Base-by-base conservation (phyloP, 2,888 invertebrate species). In the Anagyrus pseudococci region DNA sequence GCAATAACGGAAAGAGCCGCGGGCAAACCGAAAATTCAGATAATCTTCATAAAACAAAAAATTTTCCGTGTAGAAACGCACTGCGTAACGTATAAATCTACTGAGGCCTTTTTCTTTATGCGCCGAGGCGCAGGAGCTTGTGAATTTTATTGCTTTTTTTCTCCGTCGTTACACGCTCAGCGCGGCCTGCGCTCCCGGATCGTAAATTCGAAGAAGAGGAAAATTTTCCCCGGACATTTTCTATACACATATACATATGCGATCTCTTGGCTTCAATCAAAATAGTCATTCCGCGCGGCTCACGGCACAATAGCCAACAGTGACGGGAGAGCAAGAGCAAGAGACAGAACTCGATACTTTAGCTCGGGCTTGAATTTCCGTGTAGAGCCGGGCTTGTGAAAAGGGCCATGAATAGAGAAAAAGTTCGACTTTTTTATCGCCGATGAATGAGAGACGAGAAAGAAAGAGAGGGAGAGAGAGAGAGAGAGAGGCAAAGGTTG, bases 401-500 rank as follows among this genome's bases (percentile, higher is more conserved):
- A 57, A 40, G 22, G 23, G 22, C 41, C n/a, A 53, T 41, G 54
- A 41, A 44, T 29, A 19, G 8, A 40, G 50, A 56, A 58, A 57
- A 62, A 40, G 8, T 17, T 58, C 54, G 53, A 54, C 53, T 58
- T 62, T 58, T 61, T 62, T 62, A 62, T 62, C 53, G 48, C 13
- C 53, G 53, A 41, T 48, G 56, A 53, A 56, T 53, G 33, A 49
- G 49, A 19, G 17, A 4, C 2, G 20, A 17, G 17, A 20, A 48
- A 2, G 26, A 37, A 46, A 52, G 48, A 46, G 22, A 40, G 22
- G 22, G 23, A 41, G 58, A 52, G 29, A 41, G 23, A 59, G 44
- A 48, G 53, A 40, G 53, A 41, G 25, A 17, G 22, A 56, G 49
- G 49, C 41, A 57, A 52, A 62, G 25, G 2, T 17, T 15, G 33